Conservation (phyloP, 2,888 invertebrate genomes). For the Pristionchus exspectatus region DNA sequence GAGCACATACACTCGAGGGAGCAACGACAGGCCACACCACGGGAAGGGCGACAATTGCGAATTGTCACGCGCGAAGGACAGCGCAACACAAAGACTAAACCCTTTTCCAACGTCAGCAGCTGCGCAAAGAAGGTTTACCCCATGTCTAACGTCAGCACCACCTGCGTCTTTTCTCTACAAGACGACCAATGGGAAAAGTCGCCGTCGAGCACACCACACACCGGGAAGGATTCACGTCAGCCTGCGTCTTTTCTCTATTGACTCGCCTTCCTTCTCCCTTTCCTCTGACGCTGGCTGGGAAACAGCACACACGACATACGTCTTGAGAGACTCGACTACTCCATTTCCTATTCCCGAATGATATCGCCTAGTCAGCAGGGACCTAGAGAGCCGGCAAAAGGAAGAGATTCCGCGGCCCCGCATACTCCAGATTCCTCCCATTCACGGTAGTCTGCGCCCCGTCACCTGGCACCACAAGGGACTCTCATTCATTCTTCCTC, state of each 20-base stretch:
- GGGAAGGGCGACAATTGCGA: background rate
- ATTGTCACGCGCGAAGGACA: background rate
- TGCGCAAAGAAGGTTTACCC: background rate
- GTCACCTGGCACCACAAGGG: background rate
- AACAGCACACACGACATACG: background rate
- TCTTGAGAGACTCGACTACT: background rate
- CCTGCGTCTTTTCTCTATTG: slow-evolving; percentile 18
- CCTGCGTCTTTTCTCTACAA: background rate
- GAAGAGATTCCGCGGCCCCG: background rate
- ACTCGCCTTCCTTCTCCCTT: background rate
- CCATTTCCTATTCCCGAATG: slow-evolving; percentile 13
- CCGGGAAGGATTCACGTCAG: background rate
- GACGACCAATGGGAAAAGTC: background rate
- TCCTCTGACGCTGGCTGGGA: background rate
- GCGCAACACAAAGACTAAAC: too few relatives aligned
- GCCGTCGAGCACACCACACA: background rate
- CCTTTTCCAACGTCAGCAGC: background rate
- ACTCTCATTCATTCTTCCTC: background rate
- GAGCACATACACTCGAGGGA: background rate
- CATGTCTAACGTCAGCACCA: background rate
- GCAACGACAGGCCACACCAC: background rate
- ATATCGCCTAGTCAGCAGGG: too few relatives aligned
- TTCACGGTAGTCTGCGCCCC: background rate
- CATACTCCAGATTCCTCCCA: slow-evolving; percentile 2
- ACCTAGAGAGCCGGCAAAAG: too few relatives aligned